Evolutionary conservation across 1,140 invertebrate species (phyloP).

Genomic region (Scaptodrosophila lebanonensis): DNA sequence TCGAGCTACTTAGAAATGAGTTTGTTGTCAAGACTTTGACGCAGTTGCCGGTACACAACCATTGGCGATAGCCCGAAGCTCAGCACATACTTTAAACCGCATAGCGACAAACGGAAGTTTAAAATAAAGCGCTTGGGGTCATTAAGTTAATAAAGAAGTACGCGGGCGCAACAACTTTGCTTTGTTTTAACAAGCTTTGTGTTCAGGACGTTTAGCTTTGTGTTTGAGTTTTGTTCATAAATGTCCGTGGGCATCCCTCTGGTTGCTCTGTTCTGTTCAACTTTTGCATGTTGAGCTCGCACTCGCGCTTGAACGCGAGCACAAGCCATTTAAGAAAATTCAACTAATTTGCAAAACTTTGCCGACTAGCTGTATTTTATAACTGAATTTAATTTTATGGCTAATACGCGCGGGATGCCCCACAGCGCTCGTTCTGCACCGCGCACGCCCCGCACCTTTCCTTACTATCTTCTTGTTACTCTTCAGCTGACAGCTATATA

Average conservation of each 20-base stretch:
- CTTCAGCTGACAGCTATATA: constrained; percentile 1
- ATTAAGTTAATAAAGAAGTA: constrained; percentile 40
- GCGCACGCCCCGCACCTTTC: too few relatives aligned
- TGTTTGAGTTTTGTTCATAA: constrained; percentile 9
- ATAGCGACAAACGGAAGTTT: not conserved
- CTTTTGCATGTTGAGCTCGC: not conserved
- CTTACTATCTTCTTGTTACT: too few relatives aligned
- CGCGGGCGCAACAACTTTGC: constrained; percentile 20
- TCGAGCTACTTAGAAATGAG: too few relatives aligned
- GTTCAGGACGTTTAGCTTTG: constrained; percentile 23
- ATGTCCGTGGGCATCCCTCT: not conserved
- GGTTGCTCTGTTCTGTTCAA: constrained; percentile 1
- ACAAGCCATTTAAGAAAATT: constrained; percentile 28
- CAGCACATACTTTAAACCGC: constrained; percentile 14
- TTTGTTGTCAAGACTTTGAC: too few relatives aligned
- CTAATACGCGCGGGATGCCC: too few relatives aligned
- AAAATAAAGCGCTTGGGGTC: constrained; percentile 19
- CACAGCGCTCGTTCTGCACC: not conserved
- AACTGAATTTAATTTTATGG: constrained; percentile 7
- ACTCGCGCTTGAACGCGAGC: too few relatives aligned
- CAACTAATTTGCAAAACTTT: constrained; percentile 30
- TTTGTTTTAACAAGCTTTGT: constrained; percentile 40
- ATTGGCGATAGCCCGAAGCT: constrained; percentile 24
- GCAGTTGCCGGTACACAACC: too few relatives aligned
- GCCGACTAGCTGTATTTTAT: constrained; percentile 5